A percentile compares a stretch with the other conserved stretches of the same genome.
phyloP scores from a whole-genome alignment of 2,113 vertebrate species.

The Corynorhinus townsendii region DNA sequence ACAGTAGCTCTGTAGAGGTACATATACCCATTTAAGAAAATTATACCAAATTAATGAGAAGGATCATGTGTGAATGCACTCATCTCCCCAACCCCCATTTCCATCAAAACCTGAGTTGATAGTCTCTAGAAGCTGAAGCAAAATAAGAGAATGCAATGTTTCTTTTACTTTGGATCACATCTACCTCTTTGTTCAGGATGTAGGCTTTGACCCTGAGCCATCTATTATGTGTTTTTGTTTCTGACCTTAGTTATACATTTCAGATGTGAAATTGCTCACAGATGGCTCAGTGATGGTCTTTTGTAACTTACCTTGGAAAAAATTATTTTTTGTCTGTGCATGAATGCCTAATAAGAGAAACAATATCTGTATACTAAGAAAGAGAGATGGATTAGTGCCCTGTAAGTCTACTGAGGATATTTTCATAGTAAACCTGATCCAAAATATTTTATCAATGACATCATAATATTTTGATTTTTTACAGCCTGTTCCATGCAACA shows the following conservation, averaged over 20 bases:
- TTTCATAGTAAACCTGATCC: background rate
- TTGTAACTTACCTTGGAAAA: slow-evolving; percentile 31
- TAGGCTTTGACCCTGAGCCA: slow-evolving; percentile 37
- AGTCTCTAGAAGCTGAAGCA: background rate
- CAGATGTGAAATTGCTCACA: slow-evolving; percentile 57
- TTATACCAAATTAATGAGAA: background rate
- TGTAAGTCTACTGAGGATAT: background rate
- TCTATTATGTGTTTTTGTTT: slow-evolving; percentile 44
- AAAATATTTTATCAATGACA: slow-evolving; percentile 35
- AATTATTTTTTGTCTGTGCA: slow-evolving; percentile 38
- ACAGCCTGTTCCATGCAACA: background rate
- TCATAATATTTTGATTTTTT: slow-evolving; percentile 7
- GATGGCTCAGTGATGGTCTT: slow-evolving; percentile 32
- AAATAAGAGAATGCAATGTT: background rate
- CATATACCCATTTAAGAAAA: background rate
- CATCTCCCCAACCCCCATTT: background rate
- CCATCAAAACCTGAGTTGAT: background rate
- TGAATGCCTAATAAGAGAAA: slow-evolving; percentile 20
- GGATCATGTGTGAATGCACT: background rate
- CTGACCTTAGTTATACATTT: slow-evolving; percentile 45
- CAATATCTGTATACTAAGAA: background rate
- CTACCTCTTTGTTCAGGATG: slow-evolving; percentile 25
- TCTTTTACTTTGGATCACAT: slow-evolving; percentile 11
- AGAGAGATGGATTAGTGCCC: background rate
- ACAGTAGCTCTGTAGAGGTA: background rate